Conservation (phyloP, 2,797 vertebrate genomes). For the Anableps anableps region DNA sequence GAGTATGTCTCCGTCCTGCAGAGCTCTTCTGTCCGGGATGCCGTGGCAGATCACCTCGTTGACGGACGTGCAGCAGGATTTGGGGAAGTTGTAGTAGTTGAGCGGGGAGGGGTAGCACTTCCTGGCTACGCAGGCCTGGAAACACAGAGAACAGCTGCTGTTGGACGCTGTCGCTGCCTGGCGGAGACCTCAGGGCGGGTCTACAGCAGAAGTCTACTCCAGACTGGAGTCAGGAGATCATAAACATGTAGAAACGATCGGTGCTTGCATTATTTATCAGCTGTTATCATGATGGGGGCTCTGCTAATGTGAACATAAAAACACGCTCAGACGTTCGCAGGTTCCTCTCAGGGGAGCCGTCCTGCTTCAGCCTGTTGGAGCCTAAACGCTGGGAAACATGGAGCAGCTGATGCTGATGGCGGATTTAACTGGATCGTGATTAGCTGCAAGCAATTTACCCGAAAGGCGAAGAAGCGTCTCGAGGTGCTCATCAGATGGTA, state of each 20-base stretch:
- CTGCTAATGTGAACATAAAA: neutral
- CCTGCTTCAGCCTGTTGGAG: neutral
- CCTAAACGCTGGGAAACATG: neutral
- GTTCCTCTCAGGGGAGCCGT: neutral
- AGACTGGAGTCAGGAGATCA: neutral
- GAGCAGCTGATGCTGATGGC: neutral
- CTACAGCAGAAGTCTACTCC: too few relatives aligned
- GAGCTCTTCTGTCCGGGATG: constrained; percentile 93
- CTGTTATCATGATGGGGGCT: neutral
- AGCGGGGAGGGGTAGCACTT: constrained; percentile 98
- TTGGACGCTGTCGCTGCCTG: neutral
- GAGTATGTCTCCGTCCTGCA: constrained; percentile 96
- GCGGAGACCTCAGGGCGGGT: neutral
- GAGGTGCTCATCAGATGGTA: too few relatives aligned
- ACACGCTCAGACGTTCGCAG: neutral
- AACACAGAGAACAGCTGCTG: constrained; percentile 16
- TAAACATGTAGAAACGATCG: neutral
- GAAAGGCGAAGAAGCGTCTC: too few relatives aligned
- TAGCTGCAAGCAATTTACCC: too few relatives aligned
- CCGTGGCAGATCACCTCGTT: constrained; percentile 99
- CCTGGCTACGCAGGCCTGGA: constrained; percentile 92
- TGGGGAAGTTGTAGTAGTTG: constrained; percentile 99
- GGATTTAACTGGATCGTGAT: neutral
- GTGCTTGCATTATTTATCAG: neutral
- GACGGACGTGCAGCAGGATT: constrained; percentile 98